Base-by-base conservation (phyloP, 2,113 vertebrate genomes). In the Pogona vitticeps region DNA sequence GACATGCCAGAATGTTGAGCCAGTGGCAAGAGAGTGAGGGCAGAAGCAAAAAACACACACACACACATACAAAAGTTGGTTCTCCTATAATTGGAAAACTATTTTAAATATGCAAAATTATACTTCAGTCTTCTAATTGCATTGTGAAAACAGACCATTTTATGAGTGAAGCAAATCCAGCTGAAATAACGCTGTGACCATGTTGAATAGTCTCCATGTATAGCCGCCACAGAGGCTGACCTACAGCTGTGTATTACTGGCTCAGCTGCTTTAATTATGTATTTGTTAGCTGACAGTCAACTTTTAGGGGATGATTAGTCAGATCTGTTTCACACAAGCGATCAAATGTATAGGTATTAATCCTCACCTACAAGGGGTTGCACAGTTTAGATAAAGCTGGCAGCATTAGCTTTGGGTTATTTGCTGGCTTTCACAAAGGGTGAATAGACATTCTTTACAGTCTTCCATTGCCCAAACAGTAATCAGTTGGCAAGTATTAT, bases 261-360 rank as follows among this genome's bases (percentile, higher is more conserved):
- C 46, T 84, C 90, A 90, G 92, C 70, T 78, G 89, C 68, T 92
- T 90, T 84, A 79, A 68, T 73, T 85, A 89, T 89, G 81, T 88
- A 46, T 87, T 76, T 86, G 81, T 76, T 88, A 86, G 28, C 73
- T 33, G 84, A 91, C 61, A 21, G 84, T 88, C 80, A 93, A 65
- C 83, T 87, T 90, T 92, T 86, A 79, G 61, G 40, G 46, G 38
- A 65, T 75, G 70, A 93, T 93, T 86, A 91, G 63, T 85, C 71
- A 90, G 89, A 93, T 90, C 82, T 93, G 91, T 84, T 89, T 81
- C 42, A 56, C 33, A 65, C 28, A 88, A 63, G 56, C 23, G 90
- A 86, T 90, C 84, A 85, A 82, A 92, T 0, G 0, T 38, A 67
- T 26, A 81, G 46, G 72, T 75, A 75, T 42, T 84, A 86, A 91